Evolutionary conservation across 2,113 vertebrate species (phyloP).

Genomic region (Etheostoma cragini): DNA sequence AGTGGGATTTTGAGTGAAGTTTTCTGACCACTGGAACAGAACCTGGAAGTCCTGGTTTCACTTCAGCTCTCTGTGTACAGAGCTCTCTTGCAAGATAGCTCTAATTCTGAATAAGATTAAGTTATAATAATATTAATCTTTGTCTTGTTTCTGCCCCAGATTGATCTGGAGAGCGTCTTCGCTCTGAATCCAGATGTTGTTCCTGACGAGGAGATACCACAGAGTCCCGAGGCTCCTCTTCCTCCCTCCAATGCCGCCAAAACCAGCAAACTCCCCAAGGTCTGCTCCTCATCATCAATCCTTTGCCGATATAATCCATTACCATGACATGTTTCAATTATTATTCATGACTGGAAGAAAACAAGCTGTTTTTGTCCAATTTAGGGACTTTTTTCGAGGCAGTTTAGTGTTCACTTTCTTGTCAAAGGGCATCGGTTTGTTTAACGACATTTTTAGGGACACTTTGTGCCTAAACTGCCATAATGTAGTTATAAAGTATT

Average conservation of each 20-base stretch:
- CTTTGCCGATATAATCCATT: too few relatives aligned
- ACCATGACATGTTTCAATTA: neutral
- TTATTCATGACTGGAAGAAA: neutral
- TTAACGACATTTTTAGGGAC: too few relatives aligned
- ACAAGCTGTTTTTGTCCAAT: too few relatives aligned
- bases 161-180: slow-evolving; percentile 95
- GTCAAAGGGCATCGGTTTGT: too few relatives aligned
- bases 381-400: too few relatives aligned
- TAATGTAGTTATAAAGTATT: too few relatives aligned
- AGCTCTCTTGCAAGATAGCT: neutral
- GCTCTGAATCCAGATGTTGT: slow-evolving; percentile 93
- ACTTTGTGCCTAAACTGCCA: neutral
- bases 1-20: neutral
- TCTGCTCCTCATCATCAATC: slow-evolving; percentile 69
- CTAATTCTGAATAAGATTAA: neutral
- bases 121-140: neutral
- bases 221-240: slow-evolving; percentile 89
- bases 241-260: slow-evolving; percentile 88
- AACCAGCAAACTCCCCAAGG: slow-evolving; percentile 95
- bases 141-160: slow-evolving; percentile 46
- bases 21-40: neutral
- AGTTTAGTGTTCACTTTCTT: too few relatives aligned
- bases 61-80: neutral
- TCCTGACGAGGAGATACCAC: slow-evolving; percentile 92
- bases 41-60: neutral